Evolutionary conservation across 2,888 invertebrate genomes (phyloP).

Genomic region (Gastracanthus pulcherrimus): DNA sequence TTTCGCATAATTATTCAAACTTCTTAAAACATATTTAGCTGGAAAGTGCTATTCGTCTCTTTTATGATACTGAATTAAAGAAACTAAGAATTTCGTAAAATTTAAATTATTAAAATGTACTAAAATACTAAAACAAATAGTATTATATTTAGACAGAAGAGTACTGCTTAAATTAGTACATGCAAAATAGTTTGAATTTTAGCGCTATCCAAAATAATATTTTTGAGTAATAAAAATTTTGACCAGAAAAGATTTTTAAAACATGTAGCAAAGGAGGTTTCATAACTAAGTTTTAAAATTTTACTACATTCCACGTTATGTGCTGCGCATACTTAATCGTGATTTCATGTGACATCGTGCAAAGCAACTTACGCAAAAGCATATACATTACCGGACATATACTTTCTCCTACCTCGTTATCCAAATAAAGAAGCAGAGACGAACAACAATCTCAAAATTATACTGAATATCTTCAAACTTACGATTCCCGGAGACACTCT

Average conservation of each 20-base stretch:
- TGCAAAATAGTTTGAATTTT: no score
- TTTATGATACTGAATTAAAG: no score
- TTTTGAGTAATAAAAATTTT: no score
- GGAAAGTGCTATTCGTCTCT: slow-evolving; percentile 30
- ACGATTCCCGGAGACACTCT: slow-evolving; percentile 83
- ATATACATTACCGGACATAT: background rate
- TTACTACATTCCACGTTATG: background rate
- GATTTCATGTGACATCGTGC: background rate
- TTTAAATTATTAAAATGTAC: no score
- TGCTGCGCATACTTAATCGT: background rate
- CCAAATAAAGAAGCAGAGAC: slow-evolving; percentile 13
- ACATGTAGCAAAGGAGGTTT: background rate
- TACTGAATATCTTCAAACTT: slow-evolving; percentile 71
- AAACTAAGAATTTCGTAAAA: no score
- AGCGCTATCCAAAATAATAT: no score
- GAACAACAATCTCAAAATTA: background rate
- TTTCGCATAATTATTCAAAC: background rate
- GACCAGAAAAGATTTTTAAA: no score
- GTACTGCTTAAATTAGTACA: no score
- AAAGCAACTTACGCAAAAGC: background rate
- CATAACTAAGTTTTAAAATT: background rate
- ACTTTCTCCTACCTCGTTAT: no score
- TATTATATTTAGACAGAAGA: no score
- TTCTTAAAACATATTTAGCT: slow-evolving; percentile 5
- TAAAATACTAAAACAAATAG: no score